A percentile compares a stretch with the other conserved stretches of the same genome.
Conservation (phyloP, 2,113 vertebrate genomes). For the Colius striatus region DNA sequence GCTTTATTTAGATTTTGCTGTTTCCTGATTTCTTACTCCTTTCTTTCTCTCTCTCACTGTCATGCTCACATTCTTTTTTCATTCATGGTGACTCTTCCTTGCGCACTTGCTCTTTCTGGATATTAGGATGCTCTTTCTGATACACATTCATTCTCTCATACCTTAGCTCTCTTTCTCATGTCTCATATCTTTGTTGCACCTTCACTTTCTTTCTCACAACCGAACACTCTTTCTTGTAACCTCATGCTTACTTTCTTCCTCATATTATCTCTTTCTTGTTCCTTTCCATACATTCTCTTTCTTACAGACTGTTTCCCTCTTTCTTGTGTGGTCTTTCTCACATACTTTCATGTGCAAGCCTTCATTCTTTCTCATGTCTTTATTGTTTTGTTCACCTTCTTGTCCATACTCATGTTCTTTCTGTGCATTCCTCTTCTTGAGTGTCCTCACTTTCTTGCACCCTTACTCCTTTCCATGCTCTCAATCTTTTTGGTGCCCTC, state of each 20-base stretch:
- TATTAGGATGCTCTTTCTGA: too few relatives aligned
- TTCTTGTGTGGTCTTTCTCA: not conserved
- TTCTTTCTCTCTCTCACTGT: too few relatives aligned
- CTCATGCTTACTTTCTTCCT: not conserved
- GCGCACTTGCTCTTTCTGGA: too few relatives aligned
- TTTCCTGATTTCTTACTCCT: too few relatives aligned
- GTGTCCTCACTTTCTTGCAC: not conserved
- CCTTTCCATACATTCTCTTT: not conserved
- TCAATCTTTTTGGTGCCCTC: not conserved
- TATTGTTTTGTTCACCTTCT: not conserved
- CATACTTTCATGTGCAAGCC: accelerated
- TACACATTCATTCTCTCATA: too few relatives aligned
- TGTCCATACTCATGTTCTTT: not conserved
- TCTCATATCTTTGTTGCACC: too few relatives aligned
- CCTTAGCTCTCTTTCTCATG: too few relatives aligned
- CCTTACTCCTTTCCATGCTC: not conserved
- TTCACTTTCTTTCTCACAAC: not conserved
- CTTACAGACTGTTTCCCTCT: not conserved
- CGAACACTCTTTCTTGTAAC: accelerated
- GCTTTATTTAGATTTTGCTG: too few relatives aligned
- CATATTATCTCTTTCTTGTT: not conserved
- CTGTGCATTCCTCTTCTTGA: not conserved
- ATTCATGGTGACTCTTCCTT: too few relatives aligned
- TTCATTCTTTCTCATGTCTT: not conserved
- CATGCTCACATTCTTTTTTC: too few relatives aligned